These are phyloP conservation scores for Nemurella pictetii DNA, from an alignment of 2,888 invertebrate genomes.

Conservation along the genomic window DNA sequence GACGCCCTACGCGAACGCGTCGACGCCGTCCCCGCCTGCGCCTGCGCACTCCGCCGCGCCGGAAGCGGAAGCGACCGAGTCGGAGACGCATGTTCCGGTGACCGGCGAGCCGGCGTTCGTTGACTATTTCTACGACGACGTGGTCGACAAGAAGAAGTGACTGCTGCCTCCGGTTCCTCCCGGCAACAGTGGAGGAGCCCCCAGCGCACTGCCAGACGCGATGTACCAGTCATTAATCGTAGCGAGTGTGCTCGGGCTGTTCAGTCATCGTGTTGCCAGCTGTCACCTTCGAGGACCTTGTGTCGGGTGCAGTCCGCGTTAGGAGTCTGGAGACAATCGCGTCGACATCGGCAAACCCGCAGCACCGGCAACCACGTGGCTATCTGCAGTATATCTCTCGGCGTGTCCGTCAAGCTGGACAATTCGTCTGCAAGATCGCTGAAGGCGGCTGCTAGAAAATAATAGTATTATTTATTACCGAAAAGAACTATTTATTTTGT, in stretches of 20 bases:
- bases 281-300: no score
- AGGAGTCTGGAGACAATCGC: neutral
- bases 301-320: no score
- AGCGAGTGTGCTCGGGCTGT: neutral
- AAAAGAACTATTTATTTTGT: conserved; percentile 23
- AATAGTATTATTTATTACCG: conserved; percentile 6
- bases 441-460: neutral
- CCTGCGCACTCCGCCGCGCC: neutral
- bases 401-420: neutral
- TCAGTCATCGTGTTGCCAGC: neutral
- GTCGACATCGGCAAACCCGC: no score
- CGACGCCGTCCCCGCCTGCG: neutral
- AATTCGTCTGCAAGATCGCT: neutral
- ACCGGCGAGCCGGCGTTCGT: neutral
- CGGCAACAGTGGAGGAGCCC: neutral
- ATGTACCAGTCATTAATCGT: neutral
- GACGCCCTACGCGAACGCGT: neutral
- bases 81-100: neutral
- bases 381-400: neutral
- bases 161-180: neutral
- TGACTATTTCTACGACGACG: neutral
- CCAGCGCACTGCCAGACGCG: neutral
- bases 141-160: neutral
- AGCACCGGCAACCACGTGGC: neutral
- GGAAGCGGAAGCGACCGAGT: neutral